phyloP scores from a whole-genome alignment of 2,113 vertebrate genomes.

The Rostratula benghalensis region DNA sequence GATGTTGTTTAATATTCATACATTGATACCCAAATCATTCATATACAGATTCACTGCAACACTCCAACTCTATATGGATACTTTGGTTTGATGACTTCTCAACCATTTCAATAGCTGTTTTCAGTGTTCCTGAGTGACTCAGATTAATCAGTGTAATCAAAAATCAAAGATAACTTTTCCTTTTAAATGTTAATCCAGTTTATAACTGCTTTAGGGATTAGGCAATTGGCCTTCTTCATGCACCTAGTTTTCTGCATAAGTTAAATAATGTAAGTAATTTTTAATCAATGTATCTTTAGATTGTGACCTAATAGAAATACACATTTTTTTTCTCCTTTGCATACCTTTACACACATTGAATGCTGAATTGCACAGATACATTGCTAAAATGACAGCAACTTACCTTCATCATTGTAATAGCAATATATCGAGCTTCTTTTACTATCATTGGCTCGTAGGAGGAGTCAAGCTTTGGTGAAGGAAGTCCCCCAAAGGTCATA shows the following conservation, averaged over 20 bases:
- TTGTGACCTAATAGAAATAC: not conserved
- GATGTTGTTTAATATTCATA: not conserved
- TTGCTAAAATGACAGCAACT: not conserved
- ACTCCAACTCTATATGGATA: not conserved
- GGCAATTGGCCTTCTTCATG: not conserved
- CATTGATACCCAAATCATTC: not conserved
- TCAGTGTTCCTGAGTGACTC: not conserved
- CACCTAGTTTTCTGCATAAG: not conserved
- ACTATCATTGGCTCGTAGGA: slow-evolving; percentile 99
- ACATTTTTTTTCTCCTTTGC: not conserved
- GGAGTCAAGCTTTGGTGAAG: slow-evolving; percentile 93
- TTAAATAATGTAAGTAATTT: not conserved
- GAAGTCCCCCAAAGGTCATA: slow-evolving; percentile 93
- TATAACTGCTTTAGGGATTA: not conserved
- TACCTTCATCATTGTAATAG: slow-evolving; percentile 99
- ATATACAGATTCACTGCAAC: not conserved
- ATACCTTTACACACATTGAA: not conserved
- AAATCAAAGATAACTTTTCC: not conserved
- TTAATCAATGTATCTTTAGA: not conserved
- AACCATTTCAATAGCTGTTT: not conserved
- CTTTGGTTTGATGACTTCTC: not conserved
- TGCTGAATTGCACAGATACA: not conserved
- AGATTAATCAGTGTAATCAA: not conserved
- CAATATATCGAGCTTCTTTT: slow-evolving; percentile 97
- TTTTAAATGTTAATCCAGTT: not conserved